phyloP scores from a whole-genome alignment of 2,888 invertebrate genomes.

The Emmelina monodactyla region DNA sequence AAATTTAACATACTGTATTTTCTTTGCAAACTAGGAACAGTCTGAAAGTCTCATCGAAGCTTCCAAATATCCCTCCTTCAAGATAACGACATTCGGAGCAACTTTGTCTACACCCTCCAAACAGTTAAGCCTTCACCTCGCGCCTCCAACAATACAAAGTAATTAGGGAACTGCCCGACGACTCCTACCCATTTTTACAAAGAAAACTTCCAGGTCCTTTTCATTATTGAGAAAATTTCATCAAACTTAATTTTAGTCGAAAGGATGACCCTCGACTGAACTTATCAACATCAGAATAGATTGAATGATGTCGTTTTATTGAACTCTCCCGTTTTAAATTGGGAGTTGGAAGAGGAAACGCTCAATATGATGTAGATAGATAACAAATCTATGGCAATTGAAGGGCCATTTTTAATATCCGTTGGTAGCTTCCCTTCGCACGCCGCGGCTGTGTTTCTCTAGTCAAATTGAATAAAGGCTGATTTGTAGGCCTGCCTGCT shows the following conservation, averaged over 20 bases:
- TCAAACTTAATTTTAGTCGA: slow-evolving; percentile 23
- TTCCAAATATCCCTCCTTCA: too few relatives aligned
- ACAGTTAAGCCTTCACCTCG: slow-evolving; percentile 51
- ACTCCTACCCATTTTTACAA: slow-evolving; percentile 29
- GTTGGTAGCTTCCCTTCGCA: slow-evolving; percentile 37
- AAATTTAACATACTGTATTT: too few relatives aligned
- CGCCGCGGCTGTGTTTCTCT: slow-evolving; percentile 28
- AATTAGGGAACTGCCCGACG: slow-evolving; percentile 37
- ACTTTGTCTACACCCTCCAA: slow-evolving; percentile 27
- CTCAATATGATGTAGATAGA: slow-evolving; percentile 32
- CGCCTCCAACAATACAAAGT: slow-evolving; percentile 43
- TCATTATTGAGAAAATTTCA: slow-evolving; percentile 31
- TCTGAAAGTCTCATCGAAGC: too few relatives aligned
- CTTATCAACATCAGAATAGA: slow-evolving; percentile 36
- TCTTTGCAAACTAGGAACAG: too few relatives aligned
- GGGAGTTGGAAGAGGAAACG: slow-evolving; percentile 30
- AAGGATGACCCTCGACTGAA: slow-evolving; percentile 26
- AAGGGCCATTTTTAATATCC: slow-evolving; percentile 57
- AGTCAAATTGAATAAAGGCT: slow-evolving; percentile 49
- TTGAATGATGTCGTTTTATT: slow-evolving; percentile 27
- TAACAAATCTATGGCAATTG: slow-evolving; percentile 48
- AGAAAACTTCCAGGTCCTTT: slow-evolving; percentile 29
- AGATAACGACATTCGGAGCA: too few relatives aligned
- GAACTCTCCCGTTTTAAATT: slow-evolving; percentile 21
- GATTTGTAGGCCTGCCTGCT: slow-evolving; percentile 37